These are phyloP conservation scores for Ceyx erithaca DNA, from an alignment of 2,797 vertebrate species.

Conservation along the genomic window DNA sequence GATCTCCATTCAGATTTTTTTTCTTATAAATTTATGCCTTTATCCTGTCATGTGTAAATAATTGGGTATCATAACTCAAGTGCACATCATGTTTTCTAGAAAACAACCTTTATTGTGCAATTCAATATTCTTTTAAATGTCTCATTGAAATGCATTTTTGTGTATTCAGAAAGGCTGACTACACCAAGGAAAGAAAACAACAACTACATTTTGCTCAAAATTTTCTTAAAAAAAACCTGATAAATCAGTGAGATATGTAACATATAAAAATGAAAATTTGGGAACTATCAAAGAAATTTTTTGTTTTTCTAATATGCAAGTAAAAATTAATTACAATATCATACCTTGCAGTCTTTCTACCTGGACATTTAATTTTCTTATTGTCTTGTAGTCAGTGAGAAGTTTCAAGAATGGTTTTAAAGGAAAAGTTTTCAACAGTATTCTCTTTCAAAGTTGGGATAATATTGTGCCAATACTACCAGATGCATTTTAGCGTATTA, in stretches of 20 bases:
- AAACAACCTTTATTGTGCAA: not conserved
- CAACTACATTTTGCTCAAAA: not conserved
- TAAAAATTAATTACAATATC: not conserved
- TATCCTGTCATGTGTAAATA: slow-evolving; percentile 23
- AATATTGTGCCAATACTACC: rapidly evolving
- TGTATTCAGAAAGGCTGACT: not conserved
- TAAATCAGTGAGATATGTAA: not conserved
- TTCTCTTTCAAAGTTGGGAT: not conserved
- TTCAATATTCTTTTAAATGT: not conserved
- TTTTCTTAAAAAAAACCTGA: not conserved
- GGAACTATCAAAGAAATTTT: not conserved
- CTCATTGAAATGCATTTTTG: not conserved
- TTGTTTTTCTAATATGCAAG: not conserved
- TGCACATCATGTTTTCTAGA: not conserved
- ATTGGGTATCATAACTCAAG: not conserved
- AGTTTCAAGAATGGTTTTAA: not conserved
- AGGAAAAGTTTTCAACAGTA: not conserved
- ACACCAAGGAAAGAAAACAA: not conserved
- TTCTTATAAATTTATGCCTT: slow-evolving; percentile 8
- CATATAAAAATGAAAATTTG: not conserved
- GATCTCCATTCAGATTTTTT: not conserved
- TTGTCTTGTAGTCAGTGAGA: not conserved
- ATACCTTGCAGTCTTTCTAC: not conserved
- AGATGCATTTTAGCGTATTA: not conserved
- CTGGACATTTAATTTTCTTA: not conserved